Evolutionary conservation across 2,888 invertebrate genomes (phyloP), one percentile per base, ranked within the genome.

Genomic region (Byasa hedistus): DNA sequence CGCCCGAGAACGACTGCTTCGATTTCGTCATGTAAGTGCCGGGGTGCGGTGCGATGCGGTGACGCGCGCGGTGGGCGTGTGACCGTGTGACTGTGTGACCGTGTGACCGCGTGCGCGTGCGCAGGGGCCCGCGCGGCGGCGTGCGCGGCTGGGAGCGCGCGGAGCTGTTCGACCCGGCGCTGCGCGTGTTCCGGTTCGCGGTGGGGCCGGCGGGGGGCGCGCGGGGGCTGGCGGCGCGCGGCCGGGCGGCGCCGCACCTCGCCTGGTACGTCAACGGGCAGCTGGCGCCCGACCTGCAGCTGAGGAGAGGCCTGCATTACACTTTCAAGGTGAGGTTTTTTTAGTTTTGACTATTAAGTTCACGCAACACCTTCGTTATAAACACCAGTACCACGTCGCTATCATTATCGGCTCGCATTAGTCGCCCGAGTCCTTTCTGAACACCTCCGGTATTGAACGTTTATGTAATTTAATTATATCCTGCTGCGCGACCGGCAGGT

Each of bases 241-340:
- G 92, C 94, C 60, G 95, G 69, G 70, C 94, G 93, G 66, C 69
- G 81, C 93, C 94, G 22, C 94, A 94, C 51, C 95, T 94, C 73
- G 94, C 97, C 17, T 98, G 98, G 97, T 98, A 98, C 87, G 96
- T 98, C 69, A 98, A 98, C 86, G 98, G 98, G 0, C 94, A 95
- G 78, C 91, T 98, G 75, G 94, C 95, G 61, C 98, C 98, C 0
- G 97, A 98, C 84, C 88, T 98, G 69, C 97, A 96, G 93, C 90
- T 98, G 74, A 93, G 97, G 69, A 91, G 98, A 64, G 98, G 98
- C 0, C 92, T 97, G 65, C 95, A 94, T 0, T 98, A 98, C 89
- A 95, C 93, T 19, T 97, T 98, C 81, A 93, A 48, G n/a, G 48
- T 48, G 5, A 48, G 32, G 10, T 32, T 32, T 32, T 27, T 32